Evolutionary conservation across 2,113 vertebrate genomes (phyloP), one percentile per base, ranked within the genome.

Genomic region (Myotis brandtii): DNA sequence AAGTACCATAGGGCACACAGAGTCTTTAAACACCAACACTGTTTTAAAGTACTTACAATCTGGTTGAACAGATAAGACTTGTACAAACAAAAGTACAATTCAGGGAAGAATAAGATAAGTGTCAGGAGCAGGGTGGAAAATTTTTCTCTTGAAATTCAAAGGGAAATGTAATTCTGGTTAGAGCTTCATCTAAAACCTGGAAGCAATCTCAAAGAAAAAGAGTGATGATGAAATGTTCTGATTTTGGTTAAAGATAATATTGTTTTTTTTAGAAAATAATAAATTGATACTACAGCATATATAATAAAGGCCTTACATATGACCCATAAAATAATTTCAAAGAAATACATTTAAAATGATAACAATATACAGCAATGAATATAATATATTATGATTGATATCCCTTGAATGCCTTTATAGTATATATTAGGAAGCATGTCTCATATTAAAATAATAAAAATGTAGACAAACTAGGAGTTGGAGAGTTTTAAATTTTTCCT

Each of bases 1-100:
- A 76, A 91, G 50, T 67, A 67, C 56, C 25, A 25, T 7, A 88
- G 72, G 72, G 46, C 14, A 56, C 16, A 37, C 20, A 81, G 50
- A 59, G 64, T 66, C 54, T 92, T 81, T 67, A 80, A 95, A 30
- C 25, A 86, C 37, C 2, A 7, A 85, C 6, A 0, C n/a, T 91
- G 9, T 76, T 72, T 89, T 93, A 67, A 94, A 94, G 48, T 91
- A 91, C 64, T 96, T 73, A 81, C 59, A 93, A 66, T 91, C 72
- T 93, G 77, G 40, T 92, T 72, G 77, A 85, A 66, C 2, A 88
- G 82, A 94, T 95, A 94, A 90, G 34, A 69, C 23, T 23, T 92
- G 2, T 52, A 32, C 21, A 90, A 87, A 81, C 43, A 87, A 90
- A 89, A 70, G 54, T 56, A 34, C 59, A 89, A 64, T 59, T 77